These are phyloP conservation scores for Amblyraja radiata DNA, from an alignment of 2,797 vertebrate genomes.

Conservation along the genomic window DNA sequence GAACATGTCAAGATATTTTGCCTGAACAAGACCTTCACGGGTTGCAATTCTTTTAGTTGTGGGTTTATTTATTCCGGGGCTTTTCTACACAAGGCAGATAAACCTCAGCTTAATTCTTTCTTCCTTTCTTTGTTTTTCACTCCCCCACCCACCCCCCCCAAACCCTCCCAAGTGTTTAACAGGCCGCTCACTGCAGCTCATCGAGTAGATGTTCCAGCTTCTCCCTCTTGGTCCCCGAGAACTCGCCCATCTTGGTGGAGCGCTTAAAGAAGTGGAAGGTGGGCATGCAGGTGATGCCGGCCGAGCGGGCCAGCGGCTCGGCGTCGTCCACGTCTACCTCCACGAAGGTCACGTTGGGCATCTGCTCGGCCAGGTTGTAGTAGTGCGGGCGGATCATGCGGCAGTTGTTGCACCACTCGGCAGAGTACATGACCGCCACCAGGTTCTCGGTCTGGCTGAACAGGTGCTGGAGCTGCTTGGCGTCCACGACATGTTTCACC, in stretches of 20 bases:
- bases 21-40: background rate
- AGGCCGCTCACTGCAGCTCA: slow-evolving; percentile 25
- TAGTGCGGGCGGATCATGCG: slow-evolving; percentile 26
- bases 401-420: slow-evolving; percentile 27
- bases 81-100: background rate
- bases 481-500: background rate
- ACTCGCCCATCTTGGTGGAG: background rate
- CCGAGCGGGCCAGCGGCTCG: background rate
- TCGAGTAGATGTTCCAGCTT: background rate
- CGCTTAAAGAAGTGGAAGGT: slow-evolving; percentile 32
- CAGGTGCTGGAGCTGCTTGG: background rate
- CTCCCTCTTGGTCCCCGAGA: slow-evolving; percentile 29
- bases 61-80: background rate
- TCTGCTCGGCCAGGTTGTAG: slow-evolving; percentile 26
- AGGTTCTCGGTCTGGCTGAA: background rate
- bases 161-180: background rate
- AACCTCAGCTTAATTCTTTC: background rate
- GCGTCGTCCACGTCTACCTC: slow-evolving; percentile 35
- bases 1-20: background rate
- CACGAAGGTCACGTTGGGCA: background rate
- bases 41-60: background rate
- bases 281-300: slow-evolving; percentile 30
- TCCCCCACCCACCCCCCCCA: no score
- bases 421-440: slow-evolving; percentile 7
- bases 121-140: background rate